These are phyloP conservation scores for Lordiphosa stackelbergi DNA, from an alignment of 1,140 invertebrate genomes.

Conservation along the genomic window DNA sequence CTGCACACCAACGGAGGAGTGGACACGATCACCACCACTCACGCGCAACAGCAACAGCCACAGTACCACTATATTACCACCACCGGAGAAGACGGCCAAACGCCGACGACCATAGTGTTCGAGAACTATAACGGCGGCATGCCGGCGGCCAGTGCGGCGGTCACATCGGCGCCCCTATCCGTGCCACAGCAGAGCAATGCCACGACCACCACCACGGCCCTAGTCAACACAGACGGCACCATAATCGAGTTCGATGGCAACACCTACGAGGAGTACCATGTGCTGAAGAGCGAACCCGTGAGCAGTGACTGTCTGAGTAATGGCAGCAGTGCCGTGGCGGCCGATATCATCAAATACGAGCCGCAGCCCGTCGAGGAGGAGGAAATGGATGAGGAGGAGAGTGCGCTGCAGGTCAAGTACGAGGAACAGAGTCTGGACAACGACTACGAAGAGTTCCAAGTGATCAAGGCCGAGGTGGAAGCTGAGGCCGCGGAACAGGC, in stretches of 20 bases:
- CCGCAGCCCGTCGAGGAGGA: slow-evolving; percentile 59
- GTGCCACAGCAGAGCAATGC: slow-evolving; percentile 22
- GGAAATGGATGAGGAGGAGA: slow-evolving; percentile 53
- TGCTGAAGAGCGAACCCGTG: slow-evolving; percentile 61
- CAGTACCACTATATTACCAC: slow-evolving; percentile 72
- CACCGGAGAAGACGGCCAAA: slow-evolving; percentile 62
- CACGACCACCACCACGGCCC: slow-evolving; percentile 48
- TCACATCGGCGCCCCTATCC: slow-evolving; percentile 25
- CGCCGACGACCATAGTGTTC: slow-evolving; percentile 72
- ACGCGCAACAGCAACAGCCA: slow-evolving; percentile 45
- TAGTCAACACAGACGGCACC: slow-evolving; percentile 58
- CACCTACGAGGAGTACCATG: slow-evolving; percentile 67
- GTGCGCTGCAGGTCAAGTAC: slow-evolving; percentile 55
- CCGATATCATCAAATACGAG: slow-evolving; percentile 71
- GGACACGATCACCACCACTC: slow-evolving; percentile 20
- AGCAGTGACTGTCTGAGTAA: slow-evolving; percentile 64
- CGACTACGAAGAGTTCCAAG: slow-evolving; percentile 56
- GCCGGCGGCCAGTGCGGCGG: slow-evolving; percentile 44
- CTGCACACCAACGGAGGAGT: slow-evolving; percentile 64
- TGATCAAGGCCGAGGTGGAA: slow-evolving; percentile 61
- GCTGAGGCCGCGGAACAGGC: slow-evolving; percentile 46
- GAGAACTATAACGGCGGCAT: slow-evolving; percentile 67
- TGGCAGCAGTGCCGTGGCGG: slow-evolving; percentile 60
- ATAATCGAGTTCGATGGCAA: slow-evolving; percentile 66
- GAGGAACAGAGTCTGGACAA: slow-evolving; percentile 59